Evolutionary conservation across 2,888 invertebrate species (phyloP).

Genomic region (Oligia strigilis): DNA sequence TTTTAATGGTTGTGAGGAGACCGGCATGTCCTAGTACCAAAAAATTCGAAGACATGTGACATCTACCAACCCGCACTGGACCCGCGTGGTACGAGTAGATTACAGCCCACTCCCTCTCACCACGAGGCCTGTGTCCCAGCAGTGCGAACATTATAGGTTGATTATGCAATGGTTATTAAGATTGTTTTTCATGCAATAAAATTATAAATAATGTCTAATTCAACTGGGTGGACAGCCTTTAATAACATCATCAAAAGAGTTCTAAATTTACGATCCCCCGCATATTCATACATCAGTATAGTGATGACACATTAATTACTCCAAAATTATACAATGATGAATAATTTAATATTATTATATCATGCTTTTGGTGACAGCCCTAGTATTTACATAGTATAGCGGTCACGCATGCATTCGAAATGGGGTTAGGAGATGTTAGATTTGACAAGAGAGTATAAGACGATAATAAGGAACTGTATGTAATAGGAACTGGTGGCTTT

Average conservation of each 20-base stretch:
- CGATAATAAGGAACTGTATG: neutral
- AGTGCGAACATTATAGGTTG: no score
- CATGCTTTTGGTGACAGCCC: constrained; percentile 38
- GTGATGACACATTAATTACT: constrained; percentile 57
- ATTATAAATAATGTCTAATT: constrained; percentile 17
- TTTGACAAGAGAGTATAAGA: neutral
- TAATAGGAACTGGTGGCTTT: neutral
- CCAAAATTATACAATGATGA: constrained; percentile 56
- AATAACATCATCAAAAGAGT: constrained; percentile 50
- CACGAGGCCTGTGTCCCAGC: no score
- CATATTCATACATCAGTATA: constrained; percentile 43
- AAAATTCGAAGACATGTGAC: neutral
- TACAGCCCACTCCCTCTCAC: neutral
- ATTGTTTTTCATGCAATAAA: neutral
- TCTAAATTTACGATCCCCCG: constrained; percentile 44
- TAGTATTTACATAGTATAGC: constrained; percentile 45
- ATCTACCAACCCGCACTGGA: no score
- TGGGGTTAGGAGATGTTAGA: neutral
- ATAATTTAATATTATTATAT: constrained; percentile 53
- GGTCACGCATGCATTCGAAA: constrained; percentile 34
- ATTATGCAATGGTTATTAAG: neutral
- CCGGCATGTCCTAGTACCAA: neutral
- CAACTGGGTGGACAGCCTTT: constrained; percentile 34
- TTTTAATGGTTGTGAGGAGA: no score
- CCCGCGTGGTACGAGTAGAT: neutral